Percentiles rank a stretch among this genome's conserved stretches.
phyloP scores from a whole-genome alignment of 2,797 vertebrate genomes.

The Lepus townsendii region DNA sequence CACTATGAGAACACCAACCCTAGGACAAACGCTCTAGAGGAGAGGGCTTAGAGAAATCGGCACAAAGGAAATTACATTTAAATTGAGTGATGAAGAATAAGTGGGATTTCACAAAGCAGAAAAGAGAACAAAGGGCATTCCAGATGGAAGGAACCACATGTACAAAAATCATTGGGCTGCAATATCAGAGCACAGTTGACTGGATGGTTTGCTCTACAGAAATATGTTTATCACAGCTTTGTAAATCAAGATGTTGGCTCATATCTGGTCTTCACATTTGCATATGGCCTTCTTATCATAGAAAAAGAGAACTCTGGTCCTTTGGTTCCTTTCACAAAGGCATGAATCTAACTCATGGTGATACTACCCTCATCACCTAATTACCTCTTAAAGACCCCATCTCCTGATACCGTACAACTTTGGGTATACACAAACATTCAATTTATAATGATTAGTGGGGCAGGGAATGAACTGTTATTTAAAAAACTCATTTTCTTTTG shows the following conservation, averaged over 20 bases:
- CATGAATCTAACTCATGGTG: too few relatives aligned
- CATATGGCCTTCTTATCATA: not conserved
- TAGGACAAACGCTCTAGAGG: not conserved
- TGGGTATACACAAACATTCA: not conserved
- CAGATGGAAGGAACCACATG: not conserved
- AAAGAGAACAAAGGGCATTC: not conserved
- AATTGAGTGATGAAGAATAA: not conserved
- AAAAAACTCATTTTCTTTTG: not conserved
- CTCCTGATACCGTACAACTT: not conserved
- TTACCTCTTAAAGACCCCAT: not conserved
- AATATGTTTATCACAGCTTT: not conserved
- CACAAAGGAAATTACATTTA: not conserved
- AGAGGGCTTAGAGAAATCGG: not conserved
- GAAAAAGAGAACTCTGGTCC: not conserved
- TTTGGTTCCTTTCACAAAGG: not conserved
- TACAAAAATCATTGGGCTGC: not conserved
- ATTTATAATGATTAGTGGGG: not conserved
- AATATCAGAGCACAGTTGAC: not conserved
- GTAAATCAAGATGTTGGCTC: not conserved
- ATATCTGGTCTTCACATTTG: not conserved
- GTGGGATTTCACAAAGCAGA: slow-evolving; percentile 7
- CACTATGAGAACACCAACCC: not conserved
- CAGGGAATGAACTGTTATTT: not conserved
- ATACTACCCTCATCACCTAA: accelerated
- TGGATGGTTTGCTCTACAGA: not conserved